A percentile compares a stretch with the other conserved stretches of the same genome.
These are phyloP conservation scores for Ruditapes philippinarum DNA, from an alignment of 1,140 invertebrate genomes.

Conservation along the genomic window DNA sequence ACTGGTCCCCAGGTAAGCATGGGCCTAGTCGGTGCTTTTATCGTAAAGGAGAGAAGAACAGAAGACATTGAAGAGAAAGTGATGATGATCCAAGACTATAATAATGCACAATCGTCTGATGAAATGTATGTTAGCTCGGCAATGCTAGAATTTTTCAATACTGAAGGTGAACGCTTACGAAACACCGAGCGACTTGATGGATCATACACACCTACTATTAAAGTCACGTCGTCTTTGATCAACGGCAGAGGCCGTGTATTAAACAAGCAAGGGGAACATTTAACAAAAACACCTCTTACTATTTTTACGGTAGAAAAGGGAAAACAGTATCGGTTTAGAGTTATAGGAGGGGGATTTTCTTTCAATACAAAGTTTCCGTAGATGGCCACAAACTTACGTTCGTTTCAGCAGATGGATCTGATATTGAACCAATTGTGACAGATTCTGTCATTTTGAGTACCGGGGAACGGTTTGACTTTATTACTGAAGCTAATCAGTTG, in stretches of 20 bases:
- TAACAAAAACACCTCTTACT: slow-evolving; percentile 71
- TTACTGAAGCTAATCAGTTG: slow-evolving; percentile 91
- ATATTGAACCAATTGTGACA: slow-evolving; percentile 90
- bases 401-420: slow-evolving; percentile 93
- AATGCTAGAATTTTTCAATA: background rate
- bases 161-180: background rate
- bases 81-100: slow-evolving; percentile 78
- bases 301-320: slow-evolving; percentile 67
- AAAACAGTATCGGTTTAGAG: slow-evolving; percentile 71
- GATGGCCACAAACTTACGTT: slow-evolving; percentile 93
- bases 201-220: background rate
- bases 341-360: slow-evolving; percentile 62
- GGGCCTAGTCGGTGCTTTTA: slow-evolving; percentile 71
- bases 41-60: slow-evolving; percentile 61
- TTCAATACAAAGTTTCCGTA: slow-evolving; percentile 89
- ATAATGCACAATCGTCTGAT: slow-evolving; percentile 70
- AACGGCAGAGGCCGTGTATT: slow-evolving; percentile 74
- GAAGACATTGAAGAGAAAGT: slow-evolving; percentile 67
- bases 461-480: slow-evolving; percentile 95
- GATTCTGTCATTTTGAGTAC: slow-evolving; percentile 72
- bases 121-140: background rate
- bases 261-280: slow-evolving; percentile 16
- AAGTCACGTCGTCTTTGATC: slow-evolving; percentile 66
- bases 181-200: slow-evolving; percentile 1
- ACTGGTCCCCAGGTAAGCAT: slow-evolving; percentile 64